Percentiles rank a stretch among this genome's conserved stretches.
Conservation (phyloP, 2,888 invertebrate species). For the Lycia hirtaria region DNA sequence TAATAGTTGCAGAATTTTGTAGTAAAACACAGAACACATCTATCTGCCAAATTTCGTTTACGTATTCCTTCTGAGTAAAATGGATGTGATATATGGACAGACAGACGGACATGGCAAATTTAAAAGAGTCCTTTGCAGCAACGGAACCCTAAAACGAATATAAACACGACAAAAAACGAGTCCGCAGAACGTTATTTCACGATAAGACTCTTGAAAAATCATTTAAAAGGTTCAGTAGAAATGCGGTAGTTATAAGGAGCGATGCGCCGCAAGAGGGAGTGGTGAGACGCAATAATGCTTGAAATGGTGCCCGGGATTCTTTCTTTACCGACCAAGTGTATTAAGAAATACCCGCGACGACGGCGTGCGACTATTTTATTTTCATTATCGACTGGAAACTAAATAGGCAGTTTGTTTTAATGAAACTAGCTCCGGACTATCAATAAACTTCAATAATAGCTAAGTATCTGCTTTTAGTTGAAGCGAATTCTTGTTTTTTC, state of each 20-base stretch:
- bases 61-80: too few relatives aligned
- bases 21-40: too few relatives aligned
- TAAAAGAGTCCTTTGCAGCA: too few relatives aligned
- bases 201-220: constrained; percentile 36
- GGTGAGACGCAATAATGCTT: constrained; percentile 48
- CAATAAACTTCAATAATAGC: constrained; percentile 15
- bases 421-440: constrained; percentile 24
- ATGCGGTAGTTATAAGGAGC: constrained; percentile 46
- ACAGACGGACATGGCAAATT: too few relatives aligned
- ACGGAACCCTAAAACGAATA: too few relatives aligned
- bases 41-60: too few relatives aligned
- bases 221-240: constrained; percentile 43
- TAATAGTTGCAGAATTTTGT: too few relatives aligned
- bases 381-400: constrained; percentile 44
- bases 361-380: constrained; percentile 54
- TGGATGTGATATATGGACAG: too few relatives aligned
- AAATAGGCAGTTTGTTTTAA: constrained; percentile 32
- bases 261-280: constrained; percentile 43
- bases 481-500: background rate
- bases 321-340: constrained; percentile 57
- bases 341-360: constrained; percentile 56
- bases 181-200: constrained; percentile 33
- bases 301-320: constrained; percentile 55
- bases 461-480: constrained; percentile 13
- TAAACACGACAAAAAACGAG: too few relatives aligned